Evolutionary conservation across 2,113 vertebrate genomes (phyloP).

Genomic region (Chelonoidis abingdonii): DNA sequence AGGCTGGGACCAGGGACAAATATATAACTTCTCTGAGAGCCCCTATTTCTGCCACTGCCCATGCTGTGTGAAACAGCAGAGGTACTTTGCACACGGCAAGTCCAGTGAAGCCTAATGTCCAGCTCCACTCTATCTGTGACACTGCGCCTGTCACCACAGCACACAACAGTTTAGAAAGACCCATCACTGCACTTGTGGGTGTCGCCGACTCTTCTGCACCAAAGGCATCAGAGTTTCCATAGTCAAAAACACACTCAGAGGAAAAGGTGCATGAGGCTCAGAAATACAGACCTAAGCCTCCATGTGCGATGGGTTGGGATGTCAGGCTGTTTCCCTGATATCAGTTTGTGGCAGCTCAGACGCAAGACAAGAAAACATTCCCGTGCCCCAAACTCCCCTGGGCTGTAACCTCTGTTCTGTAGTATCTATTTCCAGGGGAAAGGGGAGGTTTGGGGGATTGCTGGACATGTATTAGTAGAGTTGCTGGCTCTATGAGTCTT

Average conservation of each 20-base stretch:
- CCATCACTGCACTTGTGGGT: neutral
- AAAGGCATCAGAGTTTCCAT: neutral
- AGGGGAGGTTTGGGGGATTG: neutral
- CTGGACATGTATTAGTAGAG: neutral
- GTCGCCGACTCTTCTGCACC: neutral
- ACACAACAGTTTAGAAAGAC: neutral
- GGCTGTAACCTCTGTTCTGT: neutral
- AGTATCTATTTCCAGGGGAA: neutral
- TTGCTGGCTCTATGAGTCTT: neutral
- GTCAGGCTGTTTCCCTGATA: neutral
- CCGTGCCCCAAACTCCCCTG: neutral
- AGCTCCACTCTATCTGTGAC: neutral
- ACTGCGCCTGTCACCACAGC: neutral
- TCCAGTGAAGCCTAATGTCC: neutral
- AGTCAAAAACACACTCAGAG: neutral
- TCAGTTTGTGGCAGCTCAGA: neutral
- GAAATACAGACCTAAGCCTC: neutral
- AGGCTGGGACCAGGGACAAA: neutral
- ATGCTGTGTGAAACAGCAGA: neutral
- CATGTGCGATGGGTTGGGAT: neutral
- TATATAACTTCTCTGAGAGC: neutral
- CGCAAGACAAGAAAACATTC: neutral
- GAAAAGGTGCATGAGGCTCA: neutral
- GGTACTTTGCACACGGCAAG: neutral
- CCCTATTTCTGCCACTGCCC: neutral